Base-by-base conservation (phyloP, 2,888 invertebrate species). In the Dryomyza anilis region DNA sequence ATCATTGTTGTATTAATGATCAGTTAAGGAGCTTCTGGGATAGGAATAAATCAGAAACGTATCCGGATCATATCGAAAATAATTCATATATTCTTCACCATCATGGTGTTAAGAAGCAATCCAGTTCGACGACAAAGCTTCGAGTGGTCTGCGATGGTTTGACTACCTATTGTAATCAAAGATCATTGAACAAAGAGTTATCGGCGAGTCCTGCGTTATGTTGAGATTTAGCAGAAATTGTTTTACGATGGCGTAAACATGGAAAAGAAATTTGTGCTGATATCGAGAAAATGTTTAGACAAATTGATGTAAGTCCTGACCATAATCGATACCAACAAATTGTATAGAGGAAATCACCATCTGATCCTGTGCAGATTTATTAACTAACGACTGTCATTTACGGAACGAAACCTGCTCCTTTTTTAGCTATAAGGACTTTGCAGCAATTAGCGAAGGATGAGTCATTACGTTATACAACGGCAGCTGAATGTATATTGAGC, bases 271-370 rank as follows among this genome's bases (percentile, higher is more conserved):
- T n/a, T n/a, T n/a, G 8, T 6, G 3, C 58, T 29, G 58, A 58
- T 25, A 12, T 58, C 10, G 46, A 58, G 21, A 58, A 58, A 45
- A 58, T 43, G 43, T 58, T 45, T 19, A 58, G 58, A 23, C 58
- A 58, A 45, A 46, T 58, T 16, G 3, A 10, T 14, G 25, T 57
- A 8, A 7, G 7, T 7, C 10, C 27, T 21, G 43, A 57, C 14
- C 57, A 57, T 36, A 43, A 58, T 16, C 7, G 21, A 3, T 58
- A 45, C 12, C 58, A 58, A 25, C 27, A 14, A 8, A 58, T 58
- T 45, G 29, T 58, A 4, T 58, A 45, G 58, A 8, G 58, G 23
- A 23, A 43, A n/a, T n/a, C 12, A 3, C 6, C 30, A n/a, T 14
- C 10, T 19, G 23, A 58, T n/a, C 3, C 23, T 43, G 36, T 58